Evolutionary conservation across 2,888 invertebrate genomes (phyloP), one percentile per base, ranked within the genome.

Genomic region (Fabriciana adippe): DNA sequence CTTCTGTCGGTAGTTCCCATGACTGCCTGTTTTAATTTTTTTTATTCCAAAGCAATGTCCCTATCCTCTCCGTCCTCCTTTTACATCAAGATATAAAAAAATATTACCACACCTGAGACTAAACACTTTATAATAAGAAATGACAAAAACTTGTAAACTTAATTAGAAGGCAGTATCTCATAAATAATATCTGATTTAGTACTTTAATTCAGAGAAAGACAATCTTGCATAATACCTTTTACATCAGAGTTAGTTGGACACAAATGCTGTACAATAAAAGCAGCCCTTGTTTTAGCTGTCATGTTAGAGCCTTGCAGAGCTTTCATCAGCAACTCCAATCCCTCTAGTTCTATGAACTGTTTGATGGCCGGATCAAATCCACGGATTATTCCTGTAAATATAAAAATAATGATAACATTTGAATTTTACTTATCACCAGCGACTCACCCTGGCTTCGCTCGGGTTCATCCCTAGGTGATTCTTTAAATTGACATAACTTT

Each of bases 211-310:
- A 50, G 53, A 14, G 6, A 55, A 31, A n/a, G 15, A 26, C 1
- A 14, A 18, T 15, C 47, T 54, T 50, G 6, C 64, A 63, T 70
- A 41, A 41, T 57, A 90, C 96, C 94, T 93, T 93, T 94, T 31
- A 95, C 90, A 6, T 89, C 85, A 0, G 85, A 79, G 66, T 93
- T 85, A 73, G 94, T 87, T 4, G 84, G 77, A 74, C 95, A 94
- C 14, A 97, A 83, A 18, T 94, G 89, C 0, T 93, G 87, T 55
- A 97, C 83, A 63, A 97, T 88, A 86, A 97, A 97, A 13, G 96
- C 94, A 0, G 95, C 94, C 86, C 97, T 97, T 2, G 94, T 94
- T 75, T 94, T 92, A 3, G 96, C 89, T 73, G 94, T 94, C 57
- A 93, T 91, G 55, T 94, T 90, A 0, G 90, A 81, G 18, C 91